A percentile compares a stretch with the other conserved stretches of the same genome.
Evolutionary conservation across 53 echinoderm and acorn worm species (phyloP).

Genomic region (Crossaster papposus): DNA sequence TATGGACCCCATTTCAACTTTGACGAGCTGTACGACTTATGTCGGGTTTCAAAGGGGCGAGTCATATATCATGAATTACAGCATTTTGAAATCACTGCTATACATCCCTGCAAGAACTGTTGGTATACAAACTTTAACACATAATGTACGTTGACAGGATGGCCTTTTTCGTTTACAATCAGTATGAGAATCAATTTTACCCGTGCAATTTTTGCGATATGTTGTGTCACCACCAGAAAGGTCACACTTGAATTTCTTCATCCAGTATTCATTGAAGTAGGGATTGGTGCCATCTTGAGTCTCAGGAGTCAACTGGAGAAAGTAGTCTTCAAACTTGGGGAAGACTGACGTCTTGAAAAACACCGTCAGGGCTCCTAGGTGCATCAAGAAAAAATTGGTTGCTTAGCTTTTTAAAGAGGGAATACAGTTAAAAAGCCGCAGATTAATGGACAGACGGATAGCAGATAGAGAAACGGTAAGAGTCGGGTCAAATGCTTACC

Average conservation of each 20-base stretch:
- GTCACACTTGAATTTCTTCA: slow-evolving; percentile 67
- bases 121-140: too few relatives aligned
- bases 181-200: slow-evolving; percentile 11
- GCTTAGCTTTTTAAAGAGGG: not conserved
- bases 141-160: too few relatives aligned
- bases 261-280: slow-evolving; percentile 74
- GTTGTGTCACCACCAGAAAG: slow-evolving; percentile 41
- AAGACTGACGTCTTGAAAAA: slow-evolving; percentile 18
- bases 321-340: slow-evolving; percentile 61
- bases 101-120: too few relatives aligned
- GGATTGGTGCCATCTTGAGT: slow-evolving; percentile 47
- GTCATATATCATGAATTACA: too few relatives aligned
- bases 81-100: too few relatives aligned
- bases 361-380: slow-evolving; percentile 66
- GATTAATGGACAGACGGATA: not conserved
- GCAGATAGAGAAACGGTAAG: not conserved
- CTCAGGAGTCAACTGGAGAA: slow-evolving; percentile 55
- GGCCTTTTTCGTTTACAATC: too few relatives aligned
- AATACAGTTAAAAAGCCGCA: not conserved
- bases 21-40: too few relatives aligned
- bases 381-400: not conserved
- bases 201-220: slow-evolving; percentile 58
- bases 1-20: too few relatives aligned
- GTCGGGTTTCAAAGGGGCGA: too few relatives aligned
- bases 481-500: slow-evolving; percentile 5